Evolutionary conservation across 1,140 invertebrate genomes (phyloP).

Genomic region (Ptiloglossa arizonensis): DNA sequence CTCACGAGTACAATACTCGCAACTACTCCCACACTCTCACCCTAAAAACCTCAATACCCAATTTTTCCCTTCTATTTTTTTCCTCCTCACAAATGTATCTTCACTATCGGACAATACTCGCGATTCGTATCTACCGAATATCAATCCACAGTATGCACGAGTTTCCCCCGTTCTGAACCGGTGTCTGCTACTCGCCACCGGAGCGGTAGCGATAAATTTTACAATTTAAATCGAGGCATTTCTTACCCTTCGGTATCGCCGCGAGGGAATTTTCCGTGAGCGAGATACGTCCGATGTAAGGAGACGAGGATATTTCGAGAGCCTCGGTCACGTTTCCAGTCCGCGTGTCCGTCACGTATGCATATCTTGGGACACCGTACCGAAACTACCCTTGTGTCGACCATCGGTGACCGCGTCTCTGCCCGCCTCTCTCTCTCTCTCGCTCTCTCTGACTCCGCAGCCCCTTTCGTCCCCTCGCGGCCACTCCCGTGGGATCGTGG

Average conservation of each 20-base stretch:
- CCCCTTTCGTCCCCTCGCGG: constrained; percentile 45
- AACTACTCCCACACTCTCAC: no score
- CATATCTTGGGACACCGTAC: constrained; percentile 80
- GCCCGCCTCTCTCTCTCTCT: constrained; percentile 13
- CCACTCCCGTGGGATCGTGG: constrained; percentile 75
- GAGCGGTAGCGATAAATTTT: constrained; percentile 56
- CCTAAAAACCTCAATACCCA: no score
- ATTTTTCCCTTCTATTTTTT: no score
- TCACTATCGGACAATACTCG: not conserved
- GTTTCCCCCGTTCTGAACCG: no score
- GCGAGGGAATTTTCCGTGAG: constrained; percentile 51
- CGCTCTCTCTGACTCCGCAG: constrained; percentile 25
- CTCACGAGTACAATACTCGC: no score
- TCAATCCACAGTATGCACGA: constrained; percentile 14
- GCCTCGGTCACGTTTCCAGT: constrained; percentile 74
- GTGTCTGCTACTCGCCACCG: not conserved
- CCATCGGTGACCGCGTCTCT: constrained; percentile 58
- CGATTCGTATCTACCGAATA: constrained; percentile 32
- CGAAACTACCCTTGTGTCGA: constrained; percentile 73
- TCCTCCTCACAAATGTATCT: no score
- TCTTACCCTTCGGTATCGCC: constrained; percentile 34
- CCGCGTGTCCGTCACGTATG: constrained; percentile 80
- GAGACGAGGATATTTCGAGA: constrained; percentile 35
- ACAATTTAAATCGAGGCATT: constrained; percentile 67
- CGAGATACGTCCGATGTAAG: constrained; percentile 34